These are phyloP conservation scores for Trachops cirrhosus DNA, from an alignment of 2,797 vertebrate species.

Conservation along the genomic window DNA sequence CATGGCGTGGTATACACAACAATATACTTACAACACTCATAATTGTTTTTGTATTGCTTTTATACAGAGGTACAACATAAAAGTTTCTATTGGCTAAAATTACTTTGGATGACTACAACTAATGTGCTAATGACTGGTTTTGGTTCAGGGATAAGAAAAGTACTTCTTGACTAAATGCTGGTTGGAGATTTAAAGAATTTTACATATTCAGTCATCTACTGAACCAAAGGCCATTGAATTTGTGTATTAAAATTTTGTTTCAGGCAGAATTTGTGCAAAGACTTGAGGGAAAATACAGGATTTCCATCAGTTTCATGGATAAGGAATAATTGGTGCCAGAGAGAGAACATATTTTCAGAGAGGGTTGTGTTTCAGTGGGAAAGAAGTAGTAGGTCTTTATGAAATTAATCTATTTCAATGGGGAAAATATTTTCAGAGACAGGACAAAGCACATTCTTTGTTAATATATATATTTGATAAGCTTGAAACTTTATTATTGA, in stretches of 20 bases:
- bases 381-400: neutral
- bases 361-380: neutral
- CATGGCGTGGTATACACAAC: neutral
- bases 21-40: neutral
- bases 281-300: neutral
- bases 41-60: neutral
- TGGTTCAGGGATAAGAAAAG: neutral
- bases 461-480: neutral
- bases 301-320: neutral
- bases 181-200: neutral
- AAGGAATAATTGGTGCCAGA: neutral
- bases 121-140: neutral
- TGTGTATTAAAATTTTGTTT: neutral
- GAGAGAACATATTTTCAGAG: neutral
- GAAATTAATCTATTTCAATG: neutral
- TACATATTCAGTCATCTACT: neutral
- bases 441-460: neutral
- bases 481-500: neutral
- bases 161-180: neutral
- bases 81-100: neutral
- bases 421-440: neutral
- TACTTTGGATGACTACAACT: neutral
- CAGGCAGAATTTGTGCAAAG: neutral
- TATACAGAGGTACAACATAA: neutral
- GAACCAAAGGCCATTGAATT: neutral